phyloP scores from a whole-genome alignment of 2,888 invertebrate species.

The Graphium colonna region DNA sequence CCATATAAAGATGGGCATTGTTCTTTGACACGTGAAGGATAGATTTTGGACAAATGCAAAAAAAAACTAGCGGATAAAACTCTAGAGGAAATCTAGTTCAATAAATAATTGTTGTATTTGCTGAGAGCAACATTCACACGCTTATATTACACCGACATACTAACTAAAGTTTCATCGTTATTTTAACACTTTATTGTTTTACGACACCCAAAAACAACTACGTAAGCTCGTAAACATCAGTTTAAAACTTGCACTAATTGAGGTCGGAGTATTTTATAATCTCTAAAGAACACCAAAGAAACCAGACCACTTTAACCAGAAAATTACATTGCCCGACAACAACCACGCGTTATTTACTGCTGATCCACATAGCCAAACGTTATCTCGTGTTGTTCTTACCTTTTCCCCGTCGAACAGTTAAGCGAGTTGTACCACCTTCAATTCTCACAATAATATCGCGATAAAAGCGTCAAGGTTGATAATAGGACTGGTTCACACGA shows the following conservation, averaged over 20 bases:
- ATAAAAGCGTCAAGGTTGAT: constrained; percentile 31
- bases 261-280: not conserved
- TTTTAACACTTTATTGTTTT: not conserved
- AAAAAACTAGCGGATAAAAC: too few relatives aligned
- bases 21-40: too few relatives aligned
- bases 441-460: constrained; percentile 50
- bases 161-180: not conserved
- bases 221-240: not conserved
- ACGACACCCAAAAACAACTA: too few relatives aligned
- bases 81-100: too few relatives aligned
- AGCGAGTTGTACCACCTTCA: constrained; percentile 35
- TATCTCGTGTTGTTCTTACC: constrained; percentile 16
- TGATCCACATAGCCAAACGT: constrained; percentile 33
- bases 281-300: not conserved
- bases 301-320: constrained; percentile 36
- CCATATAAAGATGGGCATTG: too few relatives aligned
- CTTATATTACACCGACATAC: too few relatives aligned
- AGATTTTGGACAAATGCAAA: too few relatives aligned
- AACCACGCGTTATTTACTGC: constrained; percentile 16
- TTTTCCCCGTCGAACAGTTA: constrained; percentile 30
- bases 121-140: too few relatives aligned
- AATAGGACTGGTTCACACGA: constrained; percentile 58
- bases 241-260: constrained; percentile 13
- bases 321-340: constrained; percentile 29
- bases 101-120: too few relatives aligned